These are phyloP conservation scores for Paramormyrops hopkinsi DNA, from an alignment of 2,797 vertebrate genomes.

Conservation along the genomic window DNA sequence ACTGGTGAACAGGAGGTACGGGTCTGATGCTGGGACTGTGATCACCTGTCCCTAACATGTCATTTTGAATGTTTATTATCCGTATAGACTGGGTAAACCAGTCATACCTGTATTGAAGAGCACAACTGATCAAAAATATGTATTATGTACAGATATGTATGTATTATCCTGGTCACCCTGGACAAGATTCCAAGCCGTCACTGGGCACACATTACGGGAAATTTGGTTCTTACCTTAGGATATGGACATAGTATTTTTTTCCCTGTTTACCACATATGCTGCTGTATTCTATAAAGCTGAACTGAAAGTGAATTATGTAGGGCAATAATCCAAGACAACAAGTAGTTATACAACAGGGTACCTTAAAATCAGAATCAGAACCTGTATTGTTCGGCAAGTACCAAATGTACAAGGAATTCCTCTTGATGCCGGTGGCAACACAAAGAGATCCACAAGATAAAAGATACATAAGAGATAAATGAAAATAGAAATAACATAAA, in stretches of 20 bases:
- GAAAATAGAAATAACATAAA: background rate
- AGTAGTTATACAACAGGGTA: background rate
- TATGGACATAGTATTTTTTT: background rate
- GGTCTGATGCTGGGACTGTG: background rate
- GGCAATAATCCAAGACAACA: background rate
- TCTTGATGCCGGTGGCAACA: background rate
- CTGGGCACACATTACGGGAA: background rate
- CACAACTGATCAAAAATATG: background rate
- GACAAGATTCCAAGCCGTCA: background rate
- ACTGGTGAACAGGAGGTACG: constrained; percentile 51
- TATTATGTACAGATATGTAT: background rate
- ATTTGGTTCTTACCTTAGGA: background rate
- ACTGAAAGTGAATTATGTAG: background rate
- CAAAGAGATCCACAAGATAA: background rate
- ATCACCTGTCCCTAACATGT: background rate
- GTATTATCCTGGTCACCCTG: background rate
- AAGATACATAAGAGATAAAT: background rate
- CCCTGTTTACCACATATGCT: background rate
- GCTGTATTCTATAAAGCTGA: background rate
- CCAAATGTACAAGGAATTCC: background rate
- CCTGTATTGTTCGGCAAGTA: background rate
- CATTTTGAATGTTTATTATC: background rate
- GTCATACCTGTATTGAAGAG: background rate
- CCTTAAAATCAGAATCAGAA: background rate
- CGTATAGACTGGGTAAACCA: background rate